Evolutionary conservation across 2,113 vertebrate genomes (phyloP), one percentile per base, ranked within the genome.

Genomic region (Ploceus nigricollis): DNA sequence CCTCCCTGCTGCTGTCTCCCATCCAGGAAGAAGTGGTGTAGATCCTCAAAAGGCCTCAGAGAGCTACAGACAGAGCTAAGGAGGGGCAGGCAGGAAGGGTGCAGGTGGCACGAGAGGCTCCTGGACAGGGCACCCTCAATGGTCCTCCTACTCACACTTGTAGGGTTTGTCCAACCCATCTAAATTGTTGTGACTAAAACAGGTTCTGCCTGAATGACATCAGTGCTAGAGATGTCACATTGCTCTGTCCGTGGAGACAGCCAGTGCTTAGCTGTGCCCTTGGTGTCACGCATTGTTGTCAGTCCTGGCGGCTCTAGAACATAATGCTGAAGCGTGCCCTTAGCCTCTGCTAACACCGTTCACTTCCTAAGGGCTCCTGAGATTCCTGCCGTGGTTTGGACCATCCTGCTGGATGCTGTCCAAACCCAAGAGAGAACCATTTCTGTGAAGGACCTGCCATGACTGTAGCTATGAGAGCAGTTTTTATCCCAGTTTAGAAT

Each of bases 201-300:
- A 3, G 51, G 11, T 82, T 65, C 61, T 86, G 28, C 35, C 28
- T 70, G 47, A 42, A 80, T 30, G 53, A 28, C 22, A 37, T 39
- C 12, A 51, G 9, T 13, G 20, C 23, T 33, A 22, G n/a, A 64
- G n/a, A 31, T 68, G 24, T 71, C 2, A 1, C 37, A 15, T 12
- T 35, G 18, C n/a, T 21, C 51, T 78, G 35, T 28, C 27, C 17
- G 4, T 5, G 30, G 23, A 54, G 33, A 30, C 10, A 39, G 37
- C 19, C 23, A 44, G 14, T 11, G 19, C 47, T 80, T 19, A 39
- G n/a, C 27, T 33, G 13, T 63, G 45, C 13, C 51, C 44, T 65
- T 54, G 8, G 6, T 69, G 87, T 65, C 19, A 15, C 0, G 0
- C 0, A 0, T 8, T 73, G 6, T 12, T 23, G 7, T 39, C 53